Conservation (phyloP, 2,797 vertebrate genomes). For the Atherinosoma microstoma region DNA sequence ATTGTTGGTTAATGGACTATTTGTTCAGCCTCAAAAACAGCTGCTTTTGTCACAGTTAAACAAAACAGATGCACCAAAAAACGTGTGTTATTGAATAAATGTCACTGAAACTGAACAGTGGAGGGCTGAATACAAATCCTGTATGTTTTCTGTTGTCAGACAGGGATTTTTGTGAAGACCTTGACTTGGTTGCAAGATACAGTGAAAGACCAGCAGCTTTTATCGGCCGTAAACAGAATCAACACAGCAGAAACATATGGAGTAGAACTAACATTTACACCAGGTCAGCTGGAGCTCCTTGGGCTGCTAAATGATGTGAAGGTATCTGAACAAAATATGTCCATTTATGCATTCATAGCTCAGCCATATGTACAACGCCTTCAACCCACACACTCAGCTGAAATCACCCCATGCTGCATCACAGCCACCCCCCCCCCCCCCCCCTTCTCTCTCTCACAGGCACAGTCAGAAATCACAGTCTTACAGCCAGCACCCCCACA, state of each 20-base stretch:
- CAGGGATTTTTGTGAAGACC: neutral
- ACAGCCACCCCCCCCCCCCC: neutral
- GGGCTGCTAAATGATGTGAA: slow-evolving; percentile 16
- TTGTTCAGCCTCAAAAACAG: neutral
- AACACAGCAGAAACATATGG: neutral
- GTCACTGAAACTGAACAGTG: neutral
- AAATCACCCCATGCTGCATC: slow-evolving; percentile 54
- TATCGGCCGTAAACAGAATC: neutral
- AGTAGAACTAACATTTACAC: slow-evolving; percentile 5
- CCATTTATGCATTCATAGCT: slow-evolving; percentile 23
- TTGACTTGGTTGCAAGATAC: neutral
- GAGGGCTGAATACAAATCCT: neutral
- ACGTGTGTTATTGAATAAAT: neutral
- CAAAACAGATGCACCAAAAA: neutral
- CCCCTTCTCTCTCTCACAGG: slow-evolving; percentile 41
- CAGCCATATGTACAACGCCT: slow-evolving; percentile 47
- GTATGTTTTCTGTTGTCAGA: neutral
- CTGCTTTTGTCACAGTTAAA: neutral
- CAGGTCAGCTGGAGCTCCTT: slow-evolving; percentile 9
- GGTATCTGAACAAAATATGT: slow-evolving; percentile 30
- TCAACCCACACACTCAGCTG: slow-evolving; percentile 40
- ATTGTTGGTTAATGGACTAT: neutral
- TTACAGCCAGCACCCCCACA: slow-evolving; percentile 76
- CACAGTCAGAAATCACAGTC: slow-evolving; percentile 75
- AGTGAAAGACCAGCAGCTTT: slow-evolving; percentile 4